phyloP scores from a whole-genome alignment of 2,888 invertebrate species.

The Apamea sordens region DNA sequence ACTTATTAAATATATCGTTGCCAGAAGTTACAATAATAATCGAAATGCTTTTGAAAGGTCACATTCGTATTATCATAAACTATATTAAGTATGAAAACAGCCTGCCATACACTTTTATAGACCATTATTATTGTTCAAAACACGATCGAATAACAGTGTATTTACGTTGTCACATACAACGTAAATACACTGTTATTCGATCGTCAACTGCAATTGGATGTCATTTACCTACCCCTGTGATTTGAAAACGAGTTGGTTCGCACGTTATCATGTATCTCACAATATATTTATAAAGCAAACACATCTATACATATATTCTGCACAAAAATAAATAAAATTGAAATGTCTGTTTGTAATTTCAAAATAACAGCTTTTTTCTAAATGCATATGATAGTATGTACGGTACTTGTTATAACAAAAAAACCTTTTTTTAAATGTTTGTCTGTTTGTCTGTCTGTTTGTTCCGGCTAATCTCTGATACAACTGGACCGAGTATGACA shows the following conservation, averaged over 20 bases:
- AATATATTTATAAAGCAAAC: background rate
- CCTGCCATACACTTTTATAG: background rate
- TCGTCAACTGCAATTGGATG: conserved; percentile 4
- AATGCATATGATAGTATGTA: too few species aligned
- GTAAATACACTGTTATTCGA: conserved; percentile 31
- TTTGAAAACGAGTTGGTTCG: background rate
- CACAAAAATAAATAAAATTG: too few species aligned
- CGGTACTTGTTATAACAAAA: too few species aligned
- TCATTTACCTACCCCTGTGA: background rate
- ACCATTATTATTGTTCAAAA: background rate
- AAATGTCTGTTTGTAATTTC: too few species aligned
- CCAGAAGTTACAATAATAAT: background rate
- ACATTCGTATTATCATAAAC: background rate
- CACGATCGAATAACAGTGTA: too few species aligned
- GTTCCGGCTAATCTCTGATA: too few species aligned
- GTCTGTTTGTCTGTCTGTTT: too few species aligned
- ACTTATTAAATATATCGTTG: too few species aligned
- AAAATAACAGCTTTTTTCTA: too few species aligned
- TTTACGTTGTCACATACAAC: too few species aligned
- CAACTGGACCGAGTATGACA: too few species aligned
- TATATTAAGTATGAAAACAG: background rate
- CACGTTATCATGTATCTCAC: background rate
- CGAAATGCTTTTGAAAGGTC: background rate
- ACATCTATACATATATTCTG: background rate
- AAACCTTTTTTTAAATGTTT: too few species aligned